Conservation (phyloP, 2,888 invertebrate species). For the Tridacna crocea region DNA sequence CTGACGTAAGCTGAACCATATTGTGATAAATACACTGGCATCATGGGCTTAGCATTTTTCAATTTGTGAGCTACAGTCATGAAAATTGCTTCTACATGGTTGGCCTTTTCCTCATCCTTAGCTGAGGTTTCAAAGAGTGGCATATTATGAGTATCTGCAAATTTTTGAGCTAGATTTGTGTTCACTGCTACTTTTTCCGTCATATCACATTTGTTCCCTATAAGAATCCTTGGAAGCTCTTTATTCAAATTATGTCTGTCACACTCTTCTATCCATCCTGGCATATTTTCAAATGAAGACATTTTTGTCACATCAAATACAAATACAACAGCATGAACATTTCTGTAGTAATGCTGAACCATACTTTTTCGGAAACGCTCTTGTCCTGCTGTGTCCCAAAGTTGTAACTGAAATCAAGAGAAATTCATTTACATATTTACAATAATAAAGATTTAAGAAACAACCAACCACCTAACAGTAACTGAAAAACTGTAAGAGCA, state of each 20-base stretch:
- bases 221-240: constrained; percentile 89
- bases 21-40: constrained; percentile 81
- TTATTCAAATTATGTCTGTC: constrained; percentile 88
- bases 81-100: constrained; percentile 93
- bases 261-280: constrained; percentile 91
- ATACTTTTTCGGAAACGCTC: constrained; percentile 92
- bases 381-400: constrained; percentile 93
- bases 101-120: constrained; percentile 89
- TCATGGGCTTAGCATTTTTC: constrained; percentile 88
- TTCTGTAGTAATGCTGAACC: constrained; percentile 93
- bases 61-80: constrained; percentile 92
- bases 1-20: constrained; percentile 58
- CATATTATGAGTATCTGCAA: constrained; percentile 86
- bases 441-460: too few species aligned
- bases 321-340: constrained; percentile 93
- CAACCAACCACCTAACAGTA: too few species aligned
- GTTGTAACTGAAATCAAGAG: constrained; percentile 87
- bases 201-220: constrained; percentile 92
- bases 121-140: constrained; percentile 94
- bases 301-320: constrained; percentile 91
- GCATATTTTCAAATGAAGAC: constrained; percentile 88
- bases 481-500: too few species aligned
- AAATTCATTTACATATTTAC: not conserved
- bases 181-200: constrained; percentile 87
- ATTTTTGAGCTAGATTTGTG: constrained; percentile 89